Percentiles rank a stretch among this genome's conserved stretches.
phyloP scores from a whole-genome alignment of 2,113 vertebrate genomes.

The Phocoena sinus region DNA sequence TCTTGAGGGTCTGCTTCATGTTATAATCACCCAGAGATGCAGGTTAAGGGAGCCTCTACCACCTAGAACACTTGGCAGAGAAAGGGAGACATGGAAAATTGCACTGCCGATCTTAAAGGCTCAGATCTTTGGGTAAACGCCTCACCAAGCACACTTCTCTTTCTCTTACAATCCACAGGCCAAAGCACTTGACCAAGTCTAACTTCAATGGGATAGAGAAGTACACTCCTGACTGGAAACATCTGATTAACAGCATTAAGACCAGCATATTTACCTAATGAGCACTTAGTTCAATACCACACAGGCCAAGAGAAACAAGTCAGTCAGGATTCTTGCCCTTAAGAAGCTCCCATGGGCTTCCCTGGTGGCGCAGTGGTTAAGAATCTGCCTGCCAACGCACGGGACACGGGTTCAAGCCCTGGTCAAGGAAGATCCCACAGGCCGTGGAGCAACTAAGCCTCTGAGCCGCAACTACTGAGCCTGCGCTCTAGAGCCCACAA shows the following conservation, averaged over 20 bases:
- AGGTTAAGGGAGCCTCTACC: background rate
- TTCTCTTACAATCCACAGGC: background rate
- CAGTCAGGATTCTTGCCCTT: background rate
- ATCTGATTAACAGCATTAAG: background rate
- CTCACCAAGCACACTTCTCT: background rate
- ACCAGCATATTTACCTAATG: background rate
- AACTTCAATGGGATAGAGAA: background rate
- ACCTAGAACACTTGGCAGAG: background rate
- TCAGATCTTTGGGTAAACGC: background rate
- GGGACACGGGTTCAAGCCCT: too few relatives aligned
- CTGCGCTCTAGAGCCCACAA: too few relatives aligned
- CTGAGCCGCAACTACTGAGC: too few relatives aligned
- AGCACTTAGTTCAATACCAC: background rate
- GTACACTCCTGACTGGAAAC: background rate
- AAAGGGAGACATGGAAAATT: background rate
- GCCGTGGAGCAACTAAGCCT: too few relatives aligned
- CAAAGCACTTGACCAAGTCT: background rate
- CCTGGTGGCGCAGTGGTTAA: too few relatives aligned
- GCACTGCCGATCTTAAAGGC: background rate
- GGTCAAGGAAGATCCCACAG: too few relatives aligned
- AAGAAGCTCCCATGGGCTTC: background rate
- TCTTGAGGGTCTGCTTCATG: background rate
- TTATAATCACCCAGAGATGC: background rate
- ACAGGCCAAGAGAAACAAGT: background rate
- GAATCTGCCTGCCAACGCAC: too few relatives aligned